Base-by-base conservation (phyloP, 2,888 invertebrate species). In the Sphinx pinastri region DNA sequence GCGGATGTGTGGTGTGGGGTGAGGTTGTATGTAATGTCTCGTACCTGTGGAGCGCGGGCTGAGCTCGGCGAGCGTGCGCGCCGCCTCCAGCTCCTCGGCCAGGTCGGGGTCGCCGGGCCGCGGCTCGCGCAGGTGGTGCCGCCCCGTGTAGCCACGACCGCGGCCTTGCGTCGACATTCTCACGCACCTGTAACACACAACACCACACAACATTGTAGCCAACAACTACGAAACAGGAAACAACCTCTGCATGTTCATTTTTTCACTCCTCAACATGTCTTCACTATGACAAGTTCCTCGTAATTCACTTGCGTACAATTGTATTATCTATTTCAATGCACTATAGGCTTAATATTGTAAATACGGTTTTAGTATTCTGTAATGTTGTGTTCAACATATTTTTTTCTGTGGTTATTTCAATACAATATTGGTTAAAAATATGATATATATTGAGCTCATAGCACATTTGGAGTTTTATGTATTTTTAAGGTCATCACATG, bases 81-180 rank as follows among this genome's bases (percentile, higher is more conserved):
- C 83, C 0, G 85, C 84, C 51, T 86, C 91, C 2, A 80, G 74
- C 11, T 89, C 88, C 0, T 82, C 81, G 16, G 81, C 72, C 13
- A 73, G 73, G 3, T 84, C 85, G 0, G 72, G 59, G 69, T 87
- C 89, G 0, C 92, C 92, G 2, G 93, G 92, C 19, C 89, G 81
- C 2, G 84, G 81, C 67, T 88, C 89, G 52, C 88, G 82, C 73
- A 88, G 73, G 73, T 92, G 90, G 72, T 92, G 93, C 70, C 93
- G 88, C 70, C 93, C 93, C 63, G 90, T 84, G 84, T 93, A 94
- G 54, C 93, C 93, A 70, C 93, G 88, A 68, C 93, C 93, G 77
- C 93, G 93, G 77, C 93, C 93, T 76, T 84, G 79, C 69, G 84
- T 84, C 74, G 91, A 88, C 93, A 93, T 93, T 78, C 70, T 83